Base-by-base conservation (phyloP, 2,888 invertebrate species). In the Rotaria magnacalcarata region DNA sequence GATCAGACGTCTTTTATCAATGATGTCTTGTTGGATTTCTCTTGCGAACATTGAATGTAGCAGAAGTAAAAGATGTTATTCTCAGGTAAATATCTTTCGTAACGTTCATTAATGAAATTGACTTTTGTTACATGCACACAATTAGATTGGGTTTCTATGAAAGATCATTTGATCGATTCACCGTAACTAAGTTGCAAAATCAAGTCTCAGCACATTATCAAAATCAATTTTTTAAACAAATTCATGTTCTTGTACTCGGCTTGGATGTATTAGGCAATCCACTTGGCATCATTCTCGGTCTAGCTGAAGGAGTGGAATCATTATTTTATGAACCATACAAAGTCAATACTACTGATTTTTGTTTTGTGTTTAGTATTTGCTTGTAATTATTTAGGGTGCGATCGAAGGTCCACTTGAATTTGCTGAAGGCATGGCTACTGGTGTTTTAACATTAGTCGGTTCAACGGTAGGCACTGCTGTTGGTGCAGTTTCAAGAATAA, bases 331-430 rank as follows among this genome's bases (percentile, higher is more conserved):
- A 99, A 91, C 99, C 99, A 0, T 96, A 97, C 93, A 96, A 96
- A 93, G 96, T 84, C 34, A 41, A 27, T 6, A 96, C 99, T 1
- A 27, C 0, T 7, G 27, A 60, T 27, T 11, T 3, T 60, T 60
- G 8, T n/a, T 60, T 24, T 27, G 8, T 24, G n/a, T 10, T 11
- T 67, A 16, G 19, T 34, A 54, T 54, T 21, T 19, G 4, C 0
- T 54, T 54, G 21, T 16, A 1, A 16, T 67, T 19, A 6, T 67
- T 11, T 3, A 67, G 67, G 67, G 67, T 34, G 67, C 67, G 19
- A 96, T 99, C 91, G 97, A 97, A 92, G 99, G 99, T 0, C 98
- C 98, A 21, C 96, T 97, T 87, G 99, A 99, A 92, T 99, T 99
- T 92, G 97, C 96, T 0, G 97, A 98, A 92, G 99, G 99, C 0